A percentile compares a stretch with the other conserved stretches of the same genome.
These are phyloP conservation scores for Diglossa cyanea DNA, from an alignment of 2,797 vertebrate genomes.

Conservation along the genomic window DNA sequence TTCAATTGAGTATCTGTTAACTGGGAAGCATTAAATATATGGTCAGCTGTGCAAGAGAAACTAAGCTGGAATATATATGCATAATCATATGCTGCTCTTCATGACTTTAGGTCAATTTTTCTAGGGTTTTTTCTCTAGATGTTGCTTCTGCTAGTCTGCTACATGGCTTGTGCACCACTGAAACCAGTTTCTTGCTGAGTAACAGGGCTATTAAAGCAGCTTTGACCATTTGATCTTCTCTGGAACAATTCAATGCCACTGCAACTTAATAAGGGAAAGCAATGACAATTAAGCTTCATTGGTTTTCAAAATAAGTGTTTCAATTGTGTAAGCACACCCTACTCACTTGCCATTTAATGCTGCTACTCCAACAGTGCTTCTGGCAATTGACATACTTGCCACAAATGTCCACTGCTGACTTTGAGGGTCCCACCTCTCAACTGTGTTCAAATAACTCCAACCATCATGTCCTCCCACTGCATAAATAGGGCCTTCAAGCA, in stretches of 20 bases:
- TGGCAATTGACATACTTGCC: constrained; percentile 81
- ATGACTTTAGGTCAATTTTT: background rate
- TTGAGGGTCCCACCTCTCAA: constrained; percentile 82
- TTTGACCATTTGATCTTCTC: background rate
- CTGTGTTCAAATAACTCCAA: constrained; percentile 82
- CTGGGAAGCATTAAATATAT: background rate
- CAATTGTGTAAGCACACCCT: constrained; percentile 10
- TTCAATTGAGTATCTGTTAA: background rate
- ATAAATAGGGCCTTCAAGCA: constrained; percentile 82
- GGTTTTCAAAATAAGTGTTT: background rate
- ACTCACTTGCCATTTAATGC: constrained; percentile 83
- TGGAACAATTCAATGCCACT: background rate
- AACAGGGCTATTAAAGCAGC: background rate
- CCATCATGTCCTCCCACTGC: constrained; percentile 82
- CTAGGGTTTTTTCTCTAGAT: background rate
- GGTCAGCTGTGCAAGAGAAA: background rate
- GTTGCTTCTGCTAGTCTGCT: background rate
- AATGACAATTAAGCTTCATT: background rate
- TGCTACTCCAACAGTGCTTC: constrained; percentile 81
- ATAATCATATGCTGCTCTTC: background rate
- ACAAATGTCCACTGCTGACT: constrained; percentile 82
- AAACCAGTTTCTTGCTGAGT: background rate
- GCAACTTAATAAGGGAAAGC: background rate
- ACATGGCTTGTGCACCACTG: background rate
- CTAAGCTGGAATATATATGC: background rate